Evolutionary conservation across 2,113 vertebrate genomes (phyloP).

Genomic region (Podiceps cristatus): DNA sequence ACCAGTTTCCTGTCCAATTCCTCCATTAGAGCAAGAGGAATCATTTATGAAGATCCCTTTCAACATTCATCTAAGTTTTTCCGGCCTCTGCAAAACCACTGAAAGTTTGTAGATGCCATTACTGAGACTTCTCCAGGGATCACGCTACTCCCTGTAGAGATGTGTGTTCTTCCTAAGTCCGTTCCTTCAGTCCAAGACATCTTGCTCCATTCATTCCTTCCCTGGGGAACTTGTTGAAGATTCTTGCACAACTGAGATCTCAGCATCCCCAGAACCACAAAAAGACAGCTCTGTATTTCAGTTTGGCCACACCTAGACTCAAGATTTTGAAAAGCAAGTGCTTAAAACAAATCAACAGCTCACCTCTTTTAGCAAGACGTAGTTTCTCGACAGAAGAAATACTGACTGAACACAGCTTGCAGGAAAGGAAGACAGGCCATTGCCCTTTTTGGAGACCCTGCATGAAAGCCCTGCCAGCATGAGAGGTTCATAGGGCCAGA

Average conservation of each 20-base stretch:
- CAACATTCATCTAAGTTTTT: conserved; percentile 7
- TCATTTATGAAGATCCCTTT: not conserved
- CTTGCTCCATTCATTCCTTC: conserved; percentile 41
- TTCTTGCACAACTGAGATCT: conserved; percentile 49
- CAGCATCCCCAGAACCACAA: conserved; percentile 19
- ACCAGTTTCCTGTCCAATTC: not conserved
- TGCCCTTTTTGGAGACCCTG: not conserved
- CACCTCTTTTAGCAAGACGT: not conserved
- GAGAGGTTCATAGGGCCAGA: not conserved
- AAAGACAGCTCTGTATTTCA: conserved; percentile 6
- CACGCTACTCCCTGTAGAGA: not conserved
- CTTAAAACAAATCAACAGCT: not conserved
- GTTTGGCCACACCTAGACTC: not conserved
- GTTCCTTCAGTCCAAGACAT: conserved; percentile 1
- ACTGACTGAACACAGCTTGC: not conserved
- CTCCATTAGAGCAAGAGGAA: not conserved
- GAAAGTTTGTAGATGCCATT: not conserved
- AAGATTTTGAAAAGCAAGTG: conserved; percentile 11
- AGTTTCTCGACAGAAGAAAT: not conserved
- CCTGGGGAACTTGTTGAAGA: conserved; percentile 23
- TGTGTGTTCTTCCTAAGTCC: not conserved
- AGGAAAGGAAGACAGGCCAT: not conserved
- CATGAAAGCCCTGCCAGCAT: not conserved
- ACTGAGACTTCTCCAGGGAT: not conserved
- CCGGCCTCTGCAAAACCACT: not conserved